Evolutionary conservation across 2,888 invertebrate genomes (phyloP).

Genomic region (Pycnomerus fuliginosus): DNA sequence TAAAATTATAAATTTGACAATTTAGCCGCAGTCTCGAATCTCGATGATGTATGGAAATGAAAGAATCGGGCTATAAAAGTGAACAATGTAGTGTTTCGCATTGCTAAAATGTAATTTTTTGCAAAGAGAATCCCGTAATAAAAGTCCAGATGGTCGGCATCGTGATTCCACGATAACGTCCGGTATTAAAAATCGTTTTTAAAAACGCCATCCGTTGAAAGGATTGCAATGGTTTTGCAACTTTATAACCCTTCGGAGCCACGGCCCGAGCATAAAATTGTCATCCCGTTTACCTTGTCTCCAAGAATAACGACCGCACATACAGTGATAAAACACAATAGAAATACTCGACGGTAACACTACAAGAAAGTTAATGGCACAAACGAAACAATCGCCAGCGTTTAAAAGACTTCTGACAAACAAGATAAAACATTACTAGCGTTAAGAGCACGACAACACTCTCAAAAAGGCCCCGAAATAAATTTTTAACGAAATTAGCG

Average conservation of each 20-base stretch:
- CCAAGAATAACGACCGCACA: conserved; percentile 26
- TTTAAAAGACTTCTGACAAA: conserved; percentile 3
- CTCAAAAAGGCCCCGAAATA: too few relatives aligned
- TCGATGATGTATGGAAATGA: conserved; percentile 4
- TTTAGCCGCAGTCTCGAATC: conserved; percentile 1
- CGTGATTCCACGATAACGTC: conserved; percentile 27
- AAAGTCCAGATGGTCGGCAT: conserved; percentile 32
- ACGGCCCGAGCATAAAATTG: conserved; percentile 37
- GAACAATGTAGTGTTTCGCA: conserved; percentile 23
- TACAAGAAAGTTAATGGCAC: conserved; percentile 18
- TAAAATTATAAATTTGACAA: not conserved
- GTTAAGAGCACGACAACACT: too few relatives aligned
- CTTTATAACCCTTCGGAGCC: conserved; percentile 39
- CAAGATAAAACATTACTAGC: conserved; percentile 17
- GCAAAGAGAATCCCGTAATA: conserved; percentile 22
- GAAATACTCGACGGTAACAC: conserved; percentile 17
- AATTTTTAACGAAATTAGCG: too few relatives aligned
- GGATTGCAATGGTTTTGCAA: conserved; percentile 30
- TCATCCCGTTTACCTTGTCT: conserved; percentile 28
- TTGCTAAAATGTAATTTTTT: conserved; percentile 21
- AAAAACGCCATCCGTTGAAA: conserved; percentile 21
- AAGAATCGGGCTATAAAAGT: conserved; percentile 7
- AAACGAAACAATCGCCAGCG: conserved; percentile 13
- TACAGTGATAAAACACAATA: conserved; percentile 27
- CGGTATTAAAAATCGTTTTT: conserved; percentile 34